Evolutionary conservation across 2,797 vertebrate species (phyloP).

Genomic region (Macrochelys suwanniensis): DNA sequence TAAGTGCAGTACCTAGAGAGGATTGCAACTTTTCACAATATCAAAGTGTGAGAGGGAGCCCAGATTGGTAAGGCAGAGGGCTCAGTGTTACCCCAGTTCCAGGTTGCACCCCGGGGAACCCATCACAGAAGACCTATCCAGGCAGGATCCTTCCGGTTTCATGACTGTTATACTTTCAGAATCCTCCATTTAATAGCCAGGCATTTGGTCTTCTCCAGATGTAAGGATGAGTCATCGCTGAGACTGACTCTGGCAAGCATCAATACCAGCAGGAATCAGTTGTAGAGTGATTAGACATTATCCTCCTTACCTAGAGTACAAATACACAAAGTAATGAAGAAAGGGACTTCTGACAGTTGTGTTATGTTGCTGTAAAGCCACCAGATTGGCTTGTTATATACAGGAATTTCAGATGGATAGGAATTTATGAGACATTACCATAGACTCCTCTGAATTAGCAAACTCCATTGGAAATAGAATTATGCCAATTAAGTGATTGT

Average conservation of each 20-base stretch:
- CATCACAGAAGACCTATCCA: background rate
- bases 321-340: slow-evolving; percentile 15
- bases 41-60: no score
- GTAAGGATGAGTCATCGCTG: slow-evolving; percentile 3
- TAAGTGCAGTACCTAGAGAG: no score
- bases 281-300: background rate
- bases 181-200: background rate
- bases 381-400: background rate
- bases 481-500: background rate
- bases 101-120: no score
- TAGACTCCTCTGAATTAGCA: background rate
- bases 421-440: background rate
- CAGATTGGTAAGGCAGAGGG: no score
- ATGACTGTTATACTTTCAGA: background rate
- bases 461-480: background rate
- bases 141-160: background rate
- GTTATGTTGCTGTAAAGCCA: background rate
- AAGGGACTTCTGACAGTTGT: background rate
- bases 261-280: background rate
- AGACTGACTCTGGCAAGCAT: slow-evolving; percentile 34
- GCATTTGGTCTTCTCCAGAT: background rate
- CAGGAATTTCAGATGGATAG: no score
- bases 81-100: no score
- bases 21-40: no score
- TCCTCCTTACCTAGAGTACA: slow-evolving; percentile 18